Conservation (phyloP, 1,140 invertebrate species). For the Ectropis grisescens region DNA sequence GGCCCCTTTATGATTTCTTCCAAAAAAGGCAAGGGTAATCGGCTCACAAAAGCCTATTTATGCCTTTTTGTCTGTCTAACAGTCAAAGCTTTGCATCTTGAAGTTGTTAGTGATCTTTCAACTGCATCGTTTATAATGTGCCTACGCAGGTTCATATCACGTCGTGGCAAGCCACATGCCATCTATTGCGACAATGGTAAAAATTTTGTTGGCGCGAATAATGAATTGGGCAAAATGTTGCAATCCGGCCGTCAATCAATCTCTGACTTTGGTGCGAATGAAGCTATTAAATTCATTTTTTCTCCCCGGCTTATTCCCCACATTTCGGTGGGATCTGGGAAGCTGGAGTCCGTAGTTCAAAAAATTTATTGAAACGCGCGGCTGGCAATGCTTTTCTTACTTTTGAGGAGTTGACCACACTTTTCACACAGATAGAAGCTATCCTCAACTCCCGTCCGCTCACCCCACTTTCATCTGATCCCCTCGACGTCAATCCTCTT, state of each 20-base stretch:
- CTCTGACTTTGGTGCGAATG: not conserved
- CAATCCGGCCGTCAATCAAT: constrained; percentile 1
- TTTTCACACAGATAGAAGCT: constrained; percentile 16
- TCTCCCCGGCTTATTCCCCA: constrained; percentile 7
- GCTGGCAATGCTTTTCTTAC: constrained; percentile 13
- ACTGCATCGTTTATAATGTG: constrained; percentile 7
- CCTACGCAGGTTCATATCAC: constrained; percentile 4
- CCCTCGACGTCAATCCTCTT: constrained; percentile 4
- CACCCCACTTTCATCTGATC: constrained; percentile 6
- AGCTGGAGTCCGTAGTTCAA: constrained; percentile 6
- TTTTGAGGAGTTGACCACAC: constrained; percentile 22
- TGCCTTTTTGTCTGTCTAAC: constrained; percentile 26
- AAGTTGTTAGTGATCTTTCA: constrained; percentile 7
- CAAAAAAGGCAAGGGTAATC: constrained; percentile 13
- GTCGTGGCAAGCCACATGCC: constrained; percentile 3
- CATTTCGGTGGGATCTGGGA: constrained; percentile 12
- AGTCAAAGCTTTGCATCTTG: constrained; percentile 22
- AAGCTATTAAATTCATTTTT: constrained; percentile 9
- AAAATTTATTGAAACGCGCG: constrained; percentile 16
- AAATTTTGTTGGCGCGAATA: constrained; percentile 11
- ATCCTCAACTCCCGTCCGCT: constrained; percentile 8
- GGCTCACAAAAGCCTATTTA: constrained; percentile 21
- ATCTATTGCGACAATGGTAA: constrained; percentile 8
- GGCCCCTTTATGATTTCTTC: constrained; percentile 20
- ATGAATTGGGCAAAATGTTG: constrained; percentile 8